A percentile compares a stretch with the other conserved stretches of the same genome.
These are phyloP conservation scores for Belonocnema kinseyi DNA, from an alignment of 1,140 invertebrate genomes.

Conservation along the genomic window DNA sequence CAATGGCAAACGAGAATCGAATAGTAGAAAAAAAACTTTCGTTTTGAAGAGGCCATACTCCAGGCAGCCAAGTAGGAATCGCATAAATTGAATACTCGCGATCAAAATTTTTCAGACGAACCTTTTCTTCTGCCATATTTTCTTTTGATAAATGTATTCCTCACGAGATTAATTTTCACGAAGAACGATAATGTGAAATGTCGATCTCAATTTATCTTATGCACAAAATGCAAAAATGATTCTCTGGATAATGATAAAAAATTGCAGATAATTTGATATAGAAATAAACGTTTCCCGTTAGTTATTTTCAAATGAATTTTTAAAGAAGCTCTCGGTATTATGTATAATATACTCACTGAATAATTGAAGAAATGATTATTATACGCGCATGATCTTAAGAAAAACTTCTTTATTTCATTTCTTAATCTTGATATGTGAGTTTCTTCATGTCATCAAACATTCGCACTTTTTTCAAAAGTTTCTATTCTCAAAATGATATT, in stretches of 20 bases:
- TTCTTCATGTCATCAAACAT: not conserved
- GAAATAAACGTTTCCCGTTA: not conserved
- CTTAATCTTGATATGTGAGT: not conserved
- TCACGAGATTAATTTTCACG: not conserved
- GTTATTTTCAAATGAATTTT: not conserved
- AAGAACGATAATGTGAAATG: not conserved
- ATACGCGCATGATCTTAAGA: not conserved
- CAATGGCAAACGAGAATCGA: constrained; percentile 14
- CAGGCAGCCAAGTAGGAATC: constrained; percentile 22
- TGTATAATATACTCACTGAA: not conserved
- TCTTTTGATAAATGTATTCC: not conserved
- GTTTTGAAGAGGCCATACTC: constrained; percentile 18
- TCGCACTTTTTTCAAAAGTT: too few species aligned
- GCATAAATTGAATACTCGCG: constrained; percentile 14
- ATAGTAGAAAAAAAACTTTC: constrained; percentile 2
- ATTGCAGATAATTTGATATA: not conserved
- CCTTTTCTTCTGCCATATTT: not conserved
- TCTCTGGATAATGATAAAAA: not conserved
- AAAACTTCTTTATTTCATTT: not conserved
- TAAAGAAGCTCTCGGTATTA: not conserved
- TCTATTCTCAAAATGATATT: not conserved
- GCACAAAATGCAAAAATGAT: not conserved
- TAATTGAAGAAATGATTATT: not conserved
- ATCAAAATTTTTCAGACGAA: not conserved
- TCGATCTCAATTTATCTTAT: not conserved